Percentiles rank a stretch among this genome's conserved stretches.
phyloP scores from a whole-genome alignment of 2,888 invertebrate genomes.

The Dorcus parallelipipedus region DNA sequence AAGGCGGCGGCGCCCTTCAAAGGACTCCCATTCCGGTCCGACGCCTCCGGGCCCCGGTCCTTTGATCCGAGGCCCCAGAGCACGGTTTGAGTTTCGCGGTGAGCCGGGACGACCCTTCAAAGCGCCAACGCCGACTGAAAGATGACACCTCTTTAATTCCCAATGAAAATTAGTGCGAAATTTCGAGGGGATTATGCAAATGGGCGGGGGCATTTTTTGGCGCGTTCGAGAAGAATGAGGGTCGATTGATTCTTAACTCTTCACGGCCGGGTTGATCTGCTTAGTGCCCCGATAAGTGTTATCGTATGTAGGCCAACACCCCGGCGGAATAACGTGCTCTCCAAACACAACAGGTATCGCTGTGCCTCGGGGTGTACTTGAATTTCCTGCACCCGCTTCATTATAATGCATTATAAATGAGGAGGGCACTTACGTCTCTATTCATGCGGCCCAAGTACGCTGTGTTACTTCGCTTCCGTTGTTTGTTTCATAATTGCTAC shows the following conservation, averaged over 20 bases:
- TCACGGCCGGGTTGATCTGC: constrained; percentile 5
- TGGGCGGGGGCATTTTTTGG: background rate
- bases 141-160: constrained; percentile 49
- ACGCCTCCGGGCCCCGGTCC: constrained; percentile 36
- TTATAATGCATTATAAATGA: background rate
- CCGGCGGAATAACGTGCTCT: background rate
- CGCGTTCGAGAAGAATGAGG: background rate
- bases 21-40: constrained; percentile 42
- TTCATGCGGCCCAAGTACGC: too few species aligned
- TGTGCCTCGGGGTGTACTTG: constrained; percentile 24
- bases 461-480: too few species aligned
- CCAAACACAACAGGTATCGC: constrained; percentile 31
- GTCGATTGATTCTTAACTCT: constrained; percentile 8
- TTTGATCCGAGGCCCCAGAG: constrained; percentile 33
- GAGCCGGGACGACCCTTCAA: constrained; percentile 35
- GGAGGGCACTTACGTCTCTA: too few species aligned
- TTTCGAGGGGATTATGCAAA: constrained; percentile 25
- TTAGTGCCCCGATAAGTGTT: background rate
- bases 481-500: too few species aligned
- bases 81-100: constrained; percentile 40
- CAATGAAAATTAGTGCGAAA: constrained; percentile 47
- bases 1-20: constrained; percentile 35
- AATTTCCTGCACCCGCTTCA: constrained; percentile 25
- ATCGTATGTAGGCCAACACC: background rate
- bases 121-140: constrained; percentile 42